A percentile compares a stretch with the other conserved stretches of the same genome.
These are phyloP conservation scores for Ploceus nigricollis DNA, from an alignment of 2,113 vertebrate genomes.

Conservation along the genomic window DNA sequence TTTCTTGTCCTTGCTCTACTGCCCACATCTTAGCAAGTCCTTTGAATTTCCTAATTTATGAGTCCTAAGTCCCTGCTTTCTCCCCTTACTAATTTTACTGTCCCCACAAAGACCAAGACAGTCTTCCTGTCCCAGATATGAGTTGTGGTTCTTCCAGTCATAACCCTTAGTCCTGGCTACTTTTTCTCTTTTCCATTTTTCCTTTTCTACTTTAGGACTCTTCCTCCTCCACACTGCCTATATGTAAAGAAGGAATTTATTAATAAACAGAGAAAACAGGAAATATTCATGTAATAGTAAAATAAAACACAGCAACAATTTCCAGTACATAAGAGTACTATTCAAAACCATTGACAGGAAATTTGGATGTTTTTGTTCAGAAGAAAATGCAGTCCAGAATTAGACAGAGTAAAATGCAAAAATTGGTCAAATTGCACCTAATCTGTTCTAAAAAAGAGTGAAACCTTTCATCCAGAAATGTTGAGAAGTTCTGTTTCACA, in stretches of 20 bases:
- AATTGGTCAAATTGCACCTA: background rate
- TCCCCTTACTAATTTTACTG: background rate
- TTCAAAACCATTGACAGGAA: background rate
- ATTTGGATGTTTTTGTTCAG: background rate
- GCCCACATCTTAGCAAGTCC: background rate
- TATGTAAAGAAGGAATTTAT: background rate
- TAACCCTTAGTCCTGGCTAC: background rate
- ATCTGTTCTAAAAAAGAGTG: background rate
- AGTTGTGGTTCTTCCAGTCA: background rate
- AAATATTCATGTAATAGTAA: background rate
- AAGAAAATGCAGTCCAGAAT: background rate
- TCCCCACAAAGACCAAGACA: background rate
- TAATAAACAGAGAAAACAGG: background rate
- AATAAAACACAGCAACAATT: background rate
- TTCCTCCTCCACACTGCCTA: background rate
- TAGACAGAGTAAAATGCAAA: background rate
- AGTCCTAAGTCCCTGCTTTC: background rate
- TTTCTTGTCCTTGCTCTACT: background rate
- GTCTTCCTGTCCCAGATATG: background rate
- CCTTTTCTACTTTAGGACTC: background rate
- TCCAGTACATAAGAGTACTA: background rate
- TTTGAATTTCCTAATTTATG: background rate
- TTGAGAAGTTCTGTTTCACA: background rate
- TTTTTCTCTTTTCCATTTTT: background rate
- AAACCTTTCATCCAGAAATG: background rate